phyloP scores from a whole-genome alignment of 1,140 invertebrate species.

The Papilio dardanus region DNA sequence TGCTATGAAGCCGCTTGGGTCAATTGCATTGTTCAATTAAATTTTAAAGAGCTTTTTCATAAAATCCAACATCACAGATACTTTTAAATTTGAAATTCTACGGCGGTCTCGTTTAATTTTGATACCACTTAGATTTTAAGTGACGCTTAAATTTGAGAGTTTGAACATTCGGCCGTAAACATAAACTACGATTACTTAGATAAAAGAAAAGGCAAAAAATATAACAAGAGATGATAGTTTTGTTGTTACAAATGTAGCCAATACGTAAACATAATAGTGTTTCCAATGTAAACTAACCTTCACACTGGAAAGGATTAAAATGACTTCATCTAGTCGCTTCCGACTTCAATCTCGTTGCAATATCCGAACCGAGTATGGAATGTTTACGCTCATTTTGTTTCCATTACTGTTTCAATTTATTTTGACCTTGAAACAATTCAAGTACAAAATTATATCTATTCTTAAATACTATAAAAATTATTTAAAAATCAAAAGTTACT shows the following conservation, averaged over 20 bases:
- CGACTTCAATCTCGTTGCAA: constrained; percentile 29
- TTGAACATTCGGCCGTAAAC: too few species aligned
- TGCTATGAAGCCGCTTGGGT: background rate
- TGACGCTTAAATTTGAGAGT: too few species aligned
- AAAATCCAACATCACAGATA: background rate
- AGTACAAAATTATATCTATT: background rate
- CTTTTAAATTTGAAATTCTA: background rate
- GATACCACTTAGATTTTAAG: too few species aligned
- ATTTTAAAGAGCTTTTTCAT: background rate
- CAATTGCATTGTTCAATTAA: constrained; percentile 14
- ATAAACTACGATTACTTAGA: too few species aligned
- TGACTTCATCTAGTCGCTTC: constrained; percentile 31
- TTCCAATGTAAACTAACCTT: background rate
- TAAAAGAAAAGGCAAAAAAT: too few species aligned
- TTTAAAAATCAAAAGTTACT: too few species aligned
- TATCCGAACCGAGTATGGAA: constrained; percentile 31
- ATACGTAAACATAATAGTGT: too few species aligned
- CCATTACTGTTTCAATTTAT: constrained; percentile 4
- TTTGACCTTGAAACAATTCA: background rate
- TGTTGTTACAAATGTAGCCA: background rate
- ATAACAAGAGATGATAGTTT: background rate
- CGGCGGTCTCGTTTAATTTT: too few species aligned
- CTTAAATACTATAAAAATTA: too few species aligned
- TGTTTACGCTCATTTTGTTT: constrained; percentile 13
- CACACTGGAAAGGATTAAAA: constrained; percentile 16